Conservation (phyloP, 2,113 vertebrate species). For the Phoenicopterus ruber region DNA sequence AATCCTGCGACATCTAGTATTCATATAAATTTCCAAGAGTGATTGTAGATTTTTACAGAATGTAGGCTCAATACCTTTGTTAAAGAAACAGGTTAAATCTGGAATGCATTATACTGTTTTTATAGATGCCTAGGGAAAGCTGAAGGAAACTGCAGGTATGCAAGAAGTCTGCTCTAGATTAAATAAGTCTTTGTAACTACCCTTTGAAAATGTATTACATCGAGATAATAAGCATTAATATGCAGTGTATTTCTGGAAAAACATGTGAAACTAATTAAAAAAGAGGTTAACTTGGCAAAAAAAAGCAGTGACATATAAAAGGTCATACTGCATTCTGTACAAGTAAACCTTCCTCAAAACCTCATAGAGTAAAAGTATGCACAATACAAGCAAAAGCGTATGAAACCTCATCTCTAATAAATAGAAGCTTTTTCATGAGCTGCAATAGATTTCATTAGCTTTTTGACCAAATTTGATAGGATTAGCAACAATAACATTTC, state of each 20-base stretch:
- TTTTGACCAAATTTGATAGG: neutral
- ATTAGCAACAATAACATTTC: neutral
- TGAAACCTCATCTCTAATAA: neutral
- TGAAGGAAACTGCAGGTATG: neutral
- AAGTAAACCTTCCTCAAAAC: neutral
- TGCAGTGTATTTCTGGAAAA: neutral
- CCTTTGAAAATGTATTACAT: neutral
- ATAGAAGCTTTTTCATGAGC: neutral
- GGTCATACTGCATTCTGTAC: neutral
- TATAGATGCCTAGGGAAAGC: neutral
- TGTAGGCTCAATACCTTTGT: neutral
- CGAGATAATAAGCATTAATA: no score
- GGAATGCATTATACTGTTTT: neutral
- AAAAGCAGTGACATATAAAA: neutral
- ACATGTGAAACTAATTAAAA: neutral
- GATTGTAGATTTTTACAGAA: neutral
- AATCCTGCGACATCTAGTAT: neutral
- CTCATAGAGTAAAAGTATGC: neutral
- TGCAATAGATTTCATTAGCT: neutral
- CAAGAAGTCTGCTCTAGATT: neutral
- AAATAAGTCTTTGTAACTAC: neutral
- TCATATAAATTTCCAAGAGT: neutral
- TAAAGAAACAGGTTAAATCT: slow-evolving; percentile 33
- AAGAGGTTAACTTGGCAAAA: neutral
- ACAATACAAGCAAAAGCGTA: neutral